Evolutionary conservation across 2,797 vertebrate species (phyloP).

Genomic region (Tragelaphus oryx): DNA sequence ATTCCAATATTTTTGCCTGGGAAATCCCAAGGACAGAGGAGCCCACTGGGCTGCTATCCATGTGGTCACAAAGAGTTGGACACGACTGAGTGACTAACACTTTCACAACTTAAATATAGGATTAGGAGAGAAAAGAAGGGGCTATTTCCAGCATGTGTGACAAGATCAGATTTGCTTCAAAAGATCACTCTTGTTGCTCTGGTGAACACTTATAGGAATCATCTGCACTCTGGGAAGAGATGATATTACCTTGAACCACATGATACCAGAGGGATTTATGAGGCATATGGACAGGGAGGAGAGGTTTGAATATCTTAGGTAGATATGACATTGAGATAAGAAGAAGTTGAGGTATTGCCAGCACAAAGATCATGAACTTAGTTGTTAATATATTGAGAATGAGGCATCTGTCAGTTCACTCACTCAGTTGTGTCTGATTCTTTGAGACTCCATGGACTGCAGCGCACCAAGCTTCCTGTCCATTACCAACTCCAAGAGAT

Average conservation of each 20-base stretch:
- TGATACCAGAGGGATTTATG: neutral
- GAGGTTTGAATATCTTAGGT: neutral
- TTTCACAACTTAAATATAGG: neutral
- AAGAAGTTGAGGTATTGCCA: neutral
- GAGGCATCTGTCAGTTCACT: neutral
- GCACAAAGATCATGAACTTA: neutral
- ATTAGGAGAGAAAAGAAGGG: neutral
- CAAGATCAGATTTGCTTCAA: neutral
- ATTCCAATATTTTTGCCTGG: neutral
- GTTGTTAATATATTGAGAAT: neutral
- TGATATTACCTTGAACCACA: neutral
- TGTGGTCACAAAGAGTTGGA: neutral
- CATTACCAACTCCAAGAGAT: neutral
- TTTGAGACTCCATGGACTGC: neutral
- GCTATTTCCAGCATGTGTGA: neutral
- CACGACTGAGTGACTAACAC: neutral
- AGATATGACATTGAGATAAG: neutral
- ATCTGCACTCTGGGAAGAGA: neutral
- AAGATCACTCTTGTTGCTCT: neutral
- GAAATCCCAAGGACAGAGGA: neutral
- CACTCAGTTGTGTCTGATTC: neutral
- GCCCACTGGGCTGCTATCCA: neutral
- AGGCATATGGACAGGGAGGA: neutral
- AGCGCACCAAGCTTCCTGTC: neutral
- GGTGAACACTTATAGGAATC: neutral